Conservation (phyloP, 2,888 invertebrate genomes). For the Polyploca ridens region DNA sequence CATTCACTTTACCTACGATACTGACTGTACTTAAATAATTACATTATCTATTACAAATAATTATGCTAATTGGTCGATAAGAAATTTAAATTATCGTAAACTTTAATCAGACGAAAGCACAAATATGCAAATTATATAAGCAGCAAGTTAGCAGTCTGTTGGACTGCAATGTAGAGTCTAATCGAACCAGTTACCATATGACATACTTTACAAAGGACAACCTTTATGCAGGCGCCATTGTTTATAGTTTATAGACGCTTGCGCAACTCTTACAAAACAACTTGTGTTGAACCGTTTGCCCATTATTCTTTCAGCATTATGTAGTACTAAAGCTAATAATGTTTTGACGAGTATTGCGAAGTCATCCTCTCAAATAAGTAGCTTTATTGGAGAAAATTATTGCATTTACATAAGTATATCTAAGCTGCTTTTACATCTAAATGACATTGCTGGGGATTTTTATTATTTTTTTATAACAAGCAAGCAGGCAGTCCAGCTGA, state of each 20-base stretch:
- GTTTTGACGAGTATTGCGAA: background rate
- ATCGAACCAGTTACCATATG: constrained; percentile 64
- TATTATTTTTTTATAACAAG: too few relatives aligned
- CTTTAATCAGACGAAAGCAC: constrained; percentile 6
- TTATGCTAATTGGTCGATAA: background rate
- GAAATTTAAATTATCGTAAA: background rate
- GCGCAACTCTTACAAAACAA: constrained; percentile 55
- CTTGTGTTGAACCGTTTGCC: background rate
- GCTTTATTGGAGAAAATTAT: background rate
- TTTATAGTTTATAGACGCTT: constrained; percentile 47
- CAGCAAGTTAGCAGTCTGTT: constrained; percentile 19
- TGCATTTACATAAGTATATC: too few relatives aligned
- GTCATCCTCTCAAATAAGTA: background rate
- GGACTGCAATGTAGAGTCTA: constrained; percentile 23
- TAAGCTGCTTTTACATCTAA: too few relatives aligned
- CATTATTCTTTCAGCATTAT: constrained; percentile 7
- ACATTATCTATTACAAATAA: too few relatives aligned
- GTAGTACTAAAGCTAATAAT: constrained; percentile 5
- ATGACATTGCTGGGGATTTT: too few relatives aligned
- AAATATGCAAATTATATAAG: constrained; percentile 17
- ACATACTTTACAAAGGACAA: constrained; percentile 76
- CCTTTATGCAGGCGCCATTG: constrained; percentile 66
- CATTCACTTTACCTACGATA: too few relatives aligned
- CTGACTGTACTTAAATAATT: too few relatives aligned
- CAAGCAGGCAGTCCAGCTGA: too few relatives aligned